Percentiles rank a stretch among this genome's conserved stretches.
Evolutionary conservation across 1,140 invertebrate genomes (phyloP).

Genomic region (Anoplophora glabripennis): DNA sequence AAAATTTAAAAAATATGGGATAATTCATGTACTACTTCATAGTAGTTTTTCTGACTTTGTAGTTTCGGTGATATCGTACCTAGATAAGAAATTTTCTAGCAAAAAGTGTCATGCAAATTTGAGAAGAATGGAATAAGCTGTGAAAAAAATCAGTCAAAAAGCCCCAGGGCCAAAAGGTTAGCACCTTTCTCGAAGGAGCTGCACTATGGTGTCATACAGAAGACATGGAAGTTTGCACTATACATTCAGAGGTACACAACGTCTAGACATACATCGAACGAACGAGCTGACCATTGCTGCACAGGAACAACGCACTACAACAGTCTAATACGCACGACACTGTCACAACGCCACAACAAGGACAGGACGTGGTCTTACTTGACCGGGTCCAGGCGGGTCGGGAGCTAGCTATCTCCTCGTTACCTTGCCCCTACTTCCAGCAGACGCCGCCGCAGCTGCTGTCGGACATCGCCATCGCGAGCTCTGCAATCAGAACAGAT

Average conservation of each 20-base stretch:
- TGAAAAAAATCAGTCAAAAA: not conserved
- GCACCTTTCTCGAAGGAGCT: conserved; percentile 19
- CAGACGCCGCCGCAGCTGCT: conserved; percentile 57
- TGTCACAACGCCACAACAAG: conserved; percentile 50
- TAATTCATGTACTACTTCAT: no score
- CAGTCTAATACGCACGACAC: conserved; percentile 50
- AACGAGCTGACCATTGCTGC: conserved; percentile 48
- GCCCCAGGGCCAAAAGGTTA: not conserved
- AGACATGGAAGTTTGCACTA: conserved; percentile 29
- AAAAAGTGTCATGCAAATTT: not conserved
- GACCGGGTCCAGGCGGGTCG: conserved; percentile 44
- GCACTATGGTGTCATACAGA: conserved; percentile 9
- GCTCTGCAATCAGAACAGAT: conserved; percentile 64
- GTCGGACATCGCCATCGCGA: conserved; percentile 57
- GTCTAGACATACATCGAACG: conserved; percentile 49
- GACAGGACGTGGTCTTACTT: conserved; percentile 48
- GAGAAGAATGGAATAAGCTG: not conserved
- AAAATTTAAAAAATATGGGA: no score
- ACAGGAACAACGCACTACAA: conserved; percentile 46
- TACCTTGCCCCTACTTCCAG: conserved; percentile 65
- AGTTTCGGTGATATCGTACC: no score
- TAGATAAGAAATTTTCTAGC: no score
- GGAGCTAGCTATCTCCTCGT: conserved; percentile 56
- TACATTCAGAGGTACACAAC: conserved; percentile 44
- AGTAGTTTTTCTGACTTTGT: no score